A percentile compares a stretch with the other conserved stretches of the same genome.
Evolutionary conservation across 2,888 invertebrate genomes (phyloP).

Genomic region (Phengaris arion): DNA sequence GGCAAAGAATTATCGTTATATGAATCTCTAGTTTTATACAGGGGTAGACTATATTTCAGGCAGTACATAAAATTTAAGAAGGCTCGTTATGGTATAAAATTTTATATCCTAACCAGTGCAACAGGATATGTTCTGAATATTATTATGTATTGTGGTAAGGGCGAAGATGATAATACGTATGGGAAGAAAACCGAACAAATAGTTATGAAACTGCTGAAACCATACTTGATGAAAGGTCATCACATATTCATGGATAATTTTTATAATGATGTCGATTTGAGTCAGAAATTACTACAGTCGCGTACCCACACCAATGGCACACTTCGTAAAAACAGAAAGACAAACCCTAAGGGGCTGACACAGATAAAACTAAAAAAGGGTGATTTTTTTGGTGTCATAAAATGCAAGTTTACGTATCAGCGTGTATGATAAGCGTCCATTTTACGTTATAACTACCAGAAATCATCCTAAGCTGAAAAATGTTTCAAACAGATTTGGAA

Average conservation of each 20-base stretch:
- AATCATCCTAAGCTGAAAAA: constrained; percentile 35
- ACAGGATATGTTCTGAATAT: constrained; percentile 1
- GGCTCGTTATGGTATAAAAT: not conserved
- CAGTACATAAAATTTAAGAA: not conserved
- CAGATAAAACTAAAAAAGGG: constrained; percentile 39
- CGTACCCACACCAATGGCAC: constrained; percentile 35
- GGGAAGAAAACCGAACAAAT: not conserved
- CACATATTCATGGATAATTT: not conserved
- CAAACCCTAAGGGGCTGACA: constrained; percentile 27
- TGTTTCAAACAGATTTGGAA: constrained; percentile 33
- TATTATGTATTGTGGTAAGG: not conserved
- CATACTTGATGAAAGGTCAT: not conserved
- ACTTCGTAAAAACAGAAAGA: constrained; percentile 36
- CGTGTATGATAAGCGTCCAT: constrained; percentile 38
- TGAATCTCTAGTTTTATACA: constrained; percentile 38
- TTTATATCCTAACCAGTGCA: not conserved
- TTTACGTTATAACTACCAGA: constrained; percentile 35
- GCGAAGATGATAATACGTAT: not conserved
- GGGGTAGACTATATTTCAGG: constrained; percentile 31
- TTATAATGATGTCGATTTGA: no score
- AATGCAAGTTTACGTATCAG: constrained; percentile 38
- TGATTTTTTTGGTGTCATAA: constrained; percentile 32
- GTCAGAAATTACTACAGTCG: constrained; percentile 25
- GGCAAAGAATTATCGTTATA: constrained; percentile 39
- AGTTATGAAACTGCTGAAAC: not conserved